Percentiles rank a stretch among this genome's conserved stretches.
Conservation (phyloP, 2,797 vertebrate species). For the Macroramphosus scolopax region DNA sequence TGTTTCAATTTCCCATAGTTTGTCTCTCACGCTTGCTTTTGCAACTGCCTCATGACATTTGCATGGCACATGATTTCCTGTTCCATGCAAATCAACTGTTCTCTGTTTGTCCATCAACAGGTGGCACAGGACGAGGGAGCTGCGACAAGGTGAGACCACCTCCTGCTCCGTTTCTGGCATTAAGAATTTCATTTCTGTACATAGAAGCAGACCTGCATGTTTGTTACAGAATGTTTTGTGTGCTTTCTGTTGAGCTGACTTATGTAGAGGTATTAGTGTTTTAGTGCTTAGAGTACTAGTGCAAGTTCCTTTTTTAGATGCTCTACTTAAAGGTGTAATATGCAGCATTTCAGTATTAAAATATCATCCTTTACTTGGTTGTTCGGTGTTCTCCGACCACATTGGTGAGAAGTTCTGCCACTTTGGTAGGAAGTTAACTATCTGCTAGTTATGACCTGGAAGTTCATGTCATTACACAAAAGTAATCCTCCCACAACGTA, state of each 20-base stretch:
- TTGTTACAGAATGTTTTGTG: not conserved
- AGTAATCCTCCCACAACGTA: too few relatives aligned
- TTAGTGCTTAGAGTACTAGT: too few relatives aligned
- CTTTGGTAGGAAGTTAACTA: too few relatives aligned
- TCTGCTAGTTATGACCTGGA: too few relatives aligned
- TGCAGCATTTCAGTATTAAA: too few relatives aligned
- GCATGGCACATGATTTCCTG: slow-evolving; percentile 69
- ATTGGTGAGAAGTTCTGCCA: too few relatives aligned
- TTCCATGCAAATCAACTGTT: slow-evolving; percentile 75
- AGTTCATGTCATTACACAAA: too few relatives aligned
- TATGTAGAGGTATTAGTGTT: not conserved
- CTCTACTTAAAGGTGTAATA: not conserved
- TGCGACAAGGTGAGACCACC: slow-evolving; percentile 66
- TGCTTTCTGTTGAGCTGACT: slow-evolving; percentile 4
- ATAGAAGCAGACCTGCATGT: not conserved
- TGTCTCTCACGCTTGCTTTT: too few relatives aligned
- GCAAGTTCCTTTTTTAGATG: too few relatives aligned
- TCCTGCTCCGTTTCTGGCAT: slow-evolving; percentile 4
- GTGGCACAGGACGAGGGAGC: slow-evolving; percentile 54
- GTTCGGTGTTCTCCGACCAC: too few relatives aligned
- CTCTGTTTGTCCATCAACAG: slow-evolving; percentile 66
- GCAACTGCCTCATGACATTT: slow-evolving; percentile 64
- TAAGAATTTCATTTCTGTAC: not conserved
- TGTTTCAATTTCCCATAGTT: not conserved
- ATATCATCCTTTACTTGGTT: too few relatives aligned